Percentiles rank a stretch among this genome's conserved stretches.
These are phyloP conservation scores for Aricia agestis DNA, from an alignment of 1,140 invertebrate species.

Conservation along the genomic window DNA sequence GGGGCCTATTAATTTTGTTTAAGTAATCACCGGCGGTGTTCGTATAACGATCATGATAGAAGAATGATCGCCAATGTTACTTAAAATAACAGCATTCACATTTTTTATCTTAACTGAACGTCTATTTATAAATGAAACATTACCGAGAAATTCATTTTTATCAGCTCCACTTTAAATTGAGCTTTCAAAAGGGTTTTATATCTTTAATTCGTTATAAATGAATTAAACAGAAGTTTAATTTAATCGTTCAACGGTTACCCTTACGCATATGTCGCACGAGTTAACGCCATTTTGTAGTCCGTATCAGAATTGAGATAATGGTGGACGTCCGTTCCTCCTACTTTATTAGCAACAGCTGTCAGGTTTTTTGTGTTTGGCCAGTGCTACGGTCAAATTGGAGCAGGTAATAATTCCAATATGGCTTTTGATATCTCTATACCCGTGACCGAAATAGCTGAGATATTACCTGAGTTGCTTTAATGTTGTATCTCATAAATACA, in stretches of 20 bases:
- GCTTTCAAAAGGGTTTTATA: background rate
- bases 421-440: conserved; percentile 12
- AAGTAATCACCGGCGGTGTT: conserved; percentile 13
- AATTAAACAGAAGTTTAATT: conserved; percentile 9
- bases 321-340: conserved; percentile 59
- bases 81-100: background rate
- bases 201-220: background rate
- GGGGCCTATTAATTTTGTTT: conserved; percentile 11
- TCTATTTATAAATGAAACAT: background rate
- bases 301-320: conserved; percentile 73
- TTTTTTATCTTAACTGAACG: background rate
- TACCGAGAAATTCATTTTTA: background rate
- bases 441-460: background rate
- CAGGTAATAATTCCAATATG: conserved; percentile 22
- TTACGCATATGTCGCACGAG: conserved; percentile 56
- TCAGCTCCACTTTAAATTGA: background rate
- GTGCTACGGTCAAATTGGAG: conserved; percentile 54
- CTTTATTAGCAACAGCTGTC: conserved; percentile 65
- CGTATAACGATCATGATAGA: background rate
- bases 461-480: background rate
- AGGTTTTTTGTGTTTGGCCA: conserved; percentile 57
- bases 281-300: conserved; percentile 67
- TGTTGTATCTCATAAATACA: background rate
- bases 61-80: background rate
- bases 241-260: conserved; percentile 22